Evolutionary conservation across 2,797 vertebrate genomes (phyloP).

Genomic region (Lepidocolaptes lacrymiger): DNA sequence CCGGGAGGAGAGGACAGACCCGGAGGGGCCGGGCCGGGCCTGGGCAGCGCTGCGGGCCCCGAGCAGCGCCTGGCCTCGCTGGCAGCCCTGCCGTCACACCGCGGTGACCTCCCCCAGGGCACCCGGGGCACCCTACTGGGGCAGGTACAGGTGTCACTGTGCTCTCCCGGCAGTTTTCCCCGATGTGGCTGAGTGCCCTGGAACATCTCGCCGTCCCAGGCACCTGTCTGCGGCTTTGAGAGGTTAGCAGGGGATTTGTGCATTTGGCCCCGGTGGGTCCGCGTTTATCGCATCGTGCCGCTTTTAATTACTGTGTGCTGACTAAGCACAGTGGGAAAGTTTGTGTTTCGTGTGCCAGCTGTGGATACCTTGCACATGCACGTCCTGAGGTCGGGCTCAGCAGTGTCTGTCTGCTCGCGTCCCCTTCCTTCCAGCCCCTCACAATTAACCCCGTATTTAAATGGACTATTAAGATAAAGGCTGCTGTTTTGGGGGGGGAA

Average conservation of each 20-base stretch:
- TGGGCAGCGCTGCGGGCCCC: too few species aligned
- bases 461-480: not conserved
- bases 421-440: not conserved
- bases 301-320: not conserved
- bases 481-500: not conserved
- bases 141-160: not conserved
- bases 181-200: not conserved
- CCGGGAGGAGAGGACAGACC: too few species aligned
- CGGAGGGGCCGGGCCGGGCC: too few species aligned
- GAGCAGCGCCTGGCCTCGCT: too few species aligned
- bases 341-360: not conserved
- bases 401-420: not conserved
- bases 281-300: not conserved
- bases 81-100: too few species aligned
- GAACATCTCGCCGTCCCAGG: accelerated
- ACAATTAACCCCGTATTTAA: not conserved
- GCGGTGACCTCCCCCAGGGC: too few species aligned
- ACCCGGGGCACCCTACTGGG: not conserved
- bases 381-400: not conserved
- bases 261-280: not conserved
- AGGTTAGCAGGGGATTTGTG: not conserved
- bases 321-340: constrained; percentile 4
- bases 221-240: not conserved
- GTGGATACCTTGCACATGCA: not conserved
- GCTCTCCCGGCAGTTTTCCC: not conserved